These are phyloP conservation scores for Seriola rivoliana DNA, from an alignment of 2,113 vertebrate genomes.

Conservation along the genomic window DNA sequence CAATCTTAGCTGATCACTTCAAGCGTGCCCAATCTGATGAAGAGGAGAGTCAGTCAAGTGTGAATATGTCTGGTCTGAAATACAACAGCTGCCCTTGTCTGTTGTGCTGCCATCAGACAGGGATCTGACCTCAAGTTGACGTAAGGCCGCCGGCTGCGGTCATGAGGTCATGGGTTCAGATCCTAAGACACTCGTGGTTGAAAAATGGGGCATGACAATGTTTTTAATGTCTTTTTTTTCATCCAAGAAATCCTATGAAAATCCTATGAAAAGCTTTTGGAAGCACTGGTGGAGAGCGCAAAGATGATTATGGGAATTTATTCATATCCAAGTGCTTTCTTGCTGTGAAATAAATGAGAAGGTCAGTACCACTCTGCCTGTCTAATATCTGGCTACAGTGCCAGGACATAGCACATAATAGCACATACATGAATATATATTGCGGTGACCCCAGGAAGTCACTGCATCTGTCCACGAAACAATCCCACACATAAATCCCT, in stretches of 20 bases:
- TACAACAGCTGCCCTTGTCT: constrained; percentile 84
- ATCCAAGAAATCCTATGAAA: not conserved
- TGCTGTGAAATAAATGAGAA: not conserved
- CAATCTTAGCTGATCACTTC: constrained; percentile 79
- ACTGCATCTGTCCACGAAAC: not conserved
- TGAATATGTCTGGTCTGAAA: constrained; percentile 71
- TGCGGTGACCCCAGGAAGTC: not conserved
- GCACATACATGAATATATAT: not conserved
- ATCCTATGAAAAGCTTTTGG: not conserved
- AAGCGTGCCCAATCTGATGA: constrained; percentile 78
- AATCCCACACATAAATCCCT: not conserved
- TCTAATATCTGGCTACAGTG: not conserved
- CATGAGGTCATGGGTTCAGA: constrained; percentile 68
- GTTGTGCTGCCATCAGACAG: constrained; percentile 55
- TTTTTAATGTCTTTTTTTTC: constrained; percentile 17
- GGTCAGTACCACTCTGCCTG: not conserved
- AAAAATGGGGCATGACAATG: constrained; percentile 43
- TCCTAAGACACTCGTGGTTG: constrained; percentile 6
- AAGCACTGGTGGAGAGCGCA: not conserved
- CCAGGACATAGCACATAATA: not conserved
- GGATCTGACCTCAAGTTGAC: constrained; percentile 69
- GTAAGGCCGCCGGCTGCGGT: constrained; percentile 54
- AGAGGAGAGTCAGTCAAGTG: constrained; percentile 77
- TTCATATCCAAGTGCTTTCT: not conserved
- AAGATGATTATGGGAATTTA: not conserved